These are phyloP conservation scores for Pemphigus obesinymphae DNA, from an alignment of 1,140 invertebrate species.

Conservation along the genomic window DNA sequence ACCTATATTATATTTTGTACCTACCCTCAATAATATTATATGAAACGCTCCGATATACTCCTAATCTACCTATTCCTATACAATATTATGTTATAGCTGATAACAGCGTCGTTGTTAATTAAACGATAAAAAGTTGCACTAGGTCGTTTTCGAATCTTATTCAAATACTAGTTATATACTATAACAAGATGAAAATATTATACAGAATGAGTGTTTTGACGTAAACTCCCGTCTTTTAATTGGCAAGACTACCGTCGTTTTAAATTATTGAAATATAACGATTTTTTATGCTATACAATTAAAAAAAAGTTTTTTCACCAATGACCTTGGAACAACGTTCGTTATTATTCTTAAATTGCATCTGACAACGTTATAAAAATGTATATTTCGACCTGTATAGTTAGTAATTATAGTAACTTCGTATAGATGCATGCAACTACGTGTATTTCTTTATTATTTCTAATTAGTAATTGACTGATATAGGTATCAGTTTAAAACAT, in stretches of 20 bases:
- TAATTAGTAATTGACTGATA: constrained; percentile 9
- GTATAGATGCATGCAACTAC: not conserved
- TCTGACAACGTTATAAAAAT: not conserved
- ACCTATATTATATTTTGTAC: too few species aligned
- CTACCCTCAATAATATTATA: too few species aligned
- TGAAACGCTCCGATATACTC: too few species aligned
- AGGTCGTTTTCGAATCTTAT: not conserved
- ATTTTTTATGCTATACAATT: not conserved
- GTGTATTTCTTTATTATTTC: not conserved
- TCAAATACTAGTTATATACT: too few species aligned
- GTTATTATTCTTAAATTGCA: not conserved
- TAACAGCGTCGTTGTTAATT: not conserved
- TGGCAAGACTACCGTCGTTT: too few species aligned
- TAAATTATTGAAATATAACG: not conserved
- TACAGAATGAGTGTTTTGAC: not conserved
- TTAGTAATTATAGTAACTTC: not conserved
- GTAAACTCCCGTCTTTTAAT: not conserved
- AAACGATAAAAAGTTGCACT: not conserved
- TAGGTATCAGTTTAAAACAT: not conserved
- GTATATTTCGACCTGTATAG: not conserved
- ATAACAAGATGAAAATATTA: not conserved
- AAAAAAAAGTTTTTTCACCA: not conserved
- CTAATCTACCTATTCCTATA: too few species aligned
- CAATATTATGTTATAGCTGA: not conserved
- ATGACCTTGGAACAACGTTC: not conserved